Evolutionary conservation across 2,113 vertebrate genomes (phyloP).

Genomic region (Pantherophis guttatus): DNA sequence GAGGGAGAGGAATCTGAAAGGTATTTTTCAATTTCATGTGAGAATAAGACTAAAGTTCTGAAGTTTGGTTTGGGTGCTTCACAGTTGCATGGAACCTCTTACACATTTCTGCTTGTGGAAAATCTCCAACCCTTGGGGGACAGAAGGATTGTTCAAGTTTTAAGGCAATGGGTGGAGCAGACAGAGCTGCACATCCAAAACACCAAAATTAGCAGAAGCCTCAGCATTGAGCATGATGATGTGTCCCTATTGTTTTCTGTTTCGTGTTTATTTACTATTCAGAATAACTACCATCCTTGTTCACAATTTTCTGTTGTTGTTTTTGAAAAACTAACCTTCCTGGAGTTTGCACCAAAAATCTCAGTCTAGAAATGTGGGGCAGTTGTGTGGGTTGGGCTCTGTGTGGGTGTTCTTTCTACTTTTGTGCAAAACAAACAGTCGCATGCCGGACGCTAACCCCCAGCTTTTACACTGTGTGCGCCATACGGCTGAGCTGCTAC

Average conservation of each 20-base stretch:
- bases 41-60: background rate
- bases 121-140: conserved; percentile 29
- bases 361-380: conserved; percentile 57
- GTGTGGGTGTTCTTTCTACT: conserved; percentile 25
- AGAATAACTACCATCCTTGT: conserved; percentile 95
- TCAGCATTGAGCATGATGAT: conserved; percentile 86
- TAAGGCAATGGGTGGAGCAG: conserved; percentile 54
- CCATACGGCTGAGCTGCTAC: conserved; percentile 85
- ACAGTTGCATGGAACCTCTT: conserved; percentile 68
- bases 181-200: background rate
- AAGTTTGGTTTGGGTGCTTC: conserved; percentile 61
- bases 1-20: background rate
- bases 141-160: background rate
- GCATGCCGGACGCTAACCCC: conserved; percentile 98
- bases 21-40: background rate
- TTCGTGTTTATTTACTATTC: conserved; percentile 73
- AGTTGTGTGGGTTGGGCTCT: conserved; percentile 34
- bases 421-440: conserved; percentile 72
- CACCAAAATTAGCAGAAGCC: conserved; percentile 48
- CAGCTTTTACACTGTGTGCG: conserved; percentile 90
- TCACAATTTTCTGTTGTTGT: conserved; percentile 79
- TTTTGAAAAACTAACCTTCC: conserved; percentile 82
- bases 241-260: conserved; percentile 78
- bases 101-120: conserved; percentile 73
- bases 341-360: conserved; percentile 73